phyloP scores from a whole-genome alignment of 2,113 vertebrate genomes.

The Ivindomyrus marchei region DNA sequence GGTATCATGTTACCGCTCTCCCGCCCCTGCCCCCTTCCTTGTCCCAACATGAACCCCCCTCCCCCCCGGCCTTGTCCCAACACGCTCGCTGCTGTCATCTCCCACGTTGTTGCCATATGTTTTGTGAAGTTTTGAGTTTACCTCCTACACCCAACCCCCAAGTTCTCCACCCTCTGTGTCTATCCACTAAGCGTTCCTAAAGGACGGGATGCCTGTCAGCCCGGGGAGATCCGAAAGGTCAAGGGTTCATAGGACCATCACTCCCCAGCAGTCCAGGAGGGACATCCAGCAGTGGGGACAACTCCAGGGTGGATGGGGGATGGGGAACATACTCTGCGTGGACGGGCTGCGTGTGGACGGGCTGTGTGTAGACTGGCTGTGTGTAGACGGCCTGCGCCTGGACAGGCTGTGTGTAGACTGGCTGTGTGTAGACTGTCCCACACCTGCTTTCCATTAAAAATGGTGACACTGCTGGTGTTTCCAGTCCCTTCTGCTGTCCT shows the following conservation, averaged over 20 bases:
- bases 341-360: neutral
- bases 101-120: neutral
- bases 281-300: too few species aligned
- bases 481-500: neutral
- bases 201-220: neutral
- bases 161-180: neutral
- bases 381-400: neutral
- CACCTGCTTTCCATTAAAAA: neutral
- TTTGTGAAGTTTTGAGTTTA: constrained; percentile 2
- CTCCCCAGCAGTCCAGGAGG: too few species aligned
- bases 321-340: neutral
- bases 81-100: neutral
- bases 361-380: neutral
- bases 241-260: neutral
- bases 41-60: neutral
- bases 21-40: too few species aligned
- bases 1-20: neutral
- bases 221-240: neutral
- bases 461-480: neutral
- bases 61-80: neutral
- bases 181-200: neutral
- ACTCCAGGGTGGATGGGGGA: neutral
- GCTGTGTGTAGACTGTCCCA: neutral
- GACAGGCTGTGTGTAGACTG: too few species aligned
- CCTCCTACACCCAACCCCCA: neutral